Base-by-base conservation (phyloP, 2,888 invertebrate species). In the Gymnoscelis rufifasciata region DNA sequence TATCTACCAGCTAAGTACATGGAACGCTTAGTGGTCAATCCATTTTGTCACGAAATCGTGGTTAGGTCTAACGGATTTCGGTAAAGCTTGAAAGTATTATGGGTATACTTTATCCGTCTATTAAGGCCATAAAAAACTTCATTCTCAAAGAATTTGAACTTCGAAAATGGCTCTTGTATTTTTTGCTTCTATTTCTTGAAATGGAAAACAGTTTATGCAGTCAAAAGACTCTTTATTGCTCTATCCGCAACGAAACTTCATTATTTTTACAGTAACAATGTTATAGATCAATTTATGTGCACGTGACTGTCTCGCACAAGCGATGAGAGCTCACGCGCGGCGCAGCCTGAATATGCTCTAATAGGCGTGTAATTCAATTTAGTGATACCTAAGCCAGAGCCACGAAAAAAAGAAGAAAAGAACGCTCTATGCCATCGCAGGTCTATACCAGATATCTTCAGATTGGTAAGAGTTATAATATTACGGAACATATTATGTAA, bases 281-380 rank as follows among this genome's bases (percentile, higher is more conserved):
- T 59, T 57, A 54, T 59, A 53, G 60, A 67, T 61, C 57, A 60
- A 63, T 64, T 63, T 64, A 47, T 51, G 52, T 49, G 49, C 54
- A 57, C 58, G 60, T 66, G 61, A 68, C 60, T 57, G 61, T 61
- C 61, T 47, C 46, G 46, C 54, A 54, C 44, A 54, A 40, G 46
- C 42, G 40, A 38, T 39, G 39, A 43, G 37, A 37, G 36, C 27
- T 44, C 43, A 49, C 44, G 44, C 49, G 62, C 62, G 52, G 58
- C 63, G 62, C 61, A 64, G 64, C 64, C 60, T 59, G 56, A 74
- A 74, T 74, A 70, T 69, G 62, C 63, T 68, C 66, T 75, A 75
- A 76, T 73, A 71, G 62, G 69, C 77, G 64, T 75, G 75, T 77
- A 78, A 78, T 78, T 76, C 69, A 70, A 78, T 72, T 69, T 60